Percentiles rank a stretch among this genome's conserved stretches.
These are phyloP conservation scores for Ursus arctos DNA, from an alignment of 2,113 vertebrate genomes.

Conservation along the genomic window DNA sequence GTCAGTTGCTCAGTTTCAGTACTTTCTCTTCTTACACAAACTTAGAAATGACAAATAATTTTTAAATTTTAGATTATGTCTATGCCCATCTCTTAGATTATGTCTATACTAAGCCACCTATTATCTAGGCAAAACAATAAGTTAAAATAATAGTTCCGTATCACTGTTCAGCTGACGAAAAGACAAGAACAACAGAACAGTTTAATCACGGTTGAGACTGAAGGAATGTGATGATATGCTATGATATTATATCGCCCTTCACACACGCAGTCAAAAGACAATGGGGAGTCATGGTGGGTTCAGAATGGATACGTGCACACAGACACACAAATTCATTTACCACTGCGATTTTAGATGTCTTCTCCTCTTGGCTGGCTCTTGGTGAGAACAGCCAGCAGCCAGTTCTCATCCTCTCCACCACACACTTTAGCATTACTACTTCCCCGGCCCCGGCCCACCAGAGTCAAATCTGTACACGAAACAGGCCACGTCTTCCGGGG, in stretches of 20 bases:
- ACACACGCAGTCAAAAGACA: neutral
- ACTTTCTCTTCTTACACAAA: neutral
- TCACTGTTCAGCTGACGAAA: neutral
- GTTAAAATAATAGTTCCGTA: constrained; percentile 16
- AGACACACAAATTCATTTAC: neutral
- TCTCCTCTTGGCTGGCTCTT: neutral
- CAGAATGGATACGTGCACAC: neutral
- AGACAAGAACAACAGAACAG: neutral
- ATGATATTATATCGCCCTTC: neutral
- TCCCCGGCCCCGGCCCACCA: constrained; percentile 89
- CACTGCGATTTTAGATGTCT: neutral
- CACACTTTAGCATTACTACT: constrained; percentile 83
- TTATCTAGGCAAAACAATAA: neutral
- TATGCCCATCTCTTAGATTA: no score
- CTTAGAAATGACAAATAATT: constrained; percentile 14
- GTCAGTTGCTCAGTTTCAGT: neutral
- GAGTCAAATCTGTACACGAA: constrained; percentile 90
- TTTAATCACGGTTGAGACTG: neutral
- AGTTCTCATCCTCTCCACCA: constrained; percentile 74
- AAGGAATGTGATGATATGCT: neutral
- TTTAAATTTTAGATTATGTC: neutral
- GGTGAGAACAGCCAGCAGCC: constrained; percentile 62
- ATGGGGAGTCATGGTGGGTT: neutral
- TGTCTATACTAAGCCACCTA: neutral
- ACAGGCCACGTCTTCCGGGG: constrained; percentile 88